A percentile compares a stretch with the other conserved stretches of the same genome.
Evolutionary conservation across 2,797 vertebrate species (phyloP).

Genomic region (Acridotheres tristis): DNA sequence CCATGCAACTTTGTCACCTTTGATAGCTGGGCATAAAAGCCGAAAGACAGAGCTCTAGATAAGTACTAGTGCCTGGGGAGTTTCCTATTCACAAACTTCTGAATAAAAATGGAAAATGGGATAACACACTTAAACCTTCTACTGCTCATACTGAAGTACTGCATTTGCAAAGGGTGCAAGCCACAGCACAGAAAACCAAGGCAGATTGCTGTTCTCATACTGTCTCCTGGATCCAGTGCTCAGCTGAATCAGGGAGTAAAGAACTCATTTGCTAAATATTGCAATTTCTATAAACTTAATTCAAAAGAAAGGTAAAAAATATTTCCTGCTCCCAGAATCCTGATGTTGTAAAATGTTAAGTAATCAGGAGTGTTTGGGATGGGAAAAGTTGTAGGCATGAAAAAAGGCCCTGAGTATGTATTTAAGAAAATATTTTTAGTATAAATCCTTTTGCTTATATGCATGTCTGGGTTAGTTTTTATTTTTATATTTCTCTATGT

Average conservation of each 20-base stretch:
- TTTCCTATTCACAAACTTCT: background rate
- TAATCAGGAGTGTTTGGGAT: background rate
- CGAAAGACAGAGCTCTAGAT: background rate
- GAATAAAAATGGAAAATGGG: background rate
- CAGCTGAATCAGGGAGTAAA: background rate
- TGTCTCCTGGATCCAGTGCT: background rate
- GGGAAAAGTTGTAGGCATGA: background rate
- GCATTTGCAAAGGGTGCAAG: background rate
- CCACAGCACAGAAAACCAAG: background rate
- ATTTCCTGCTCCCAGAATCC: background rate
- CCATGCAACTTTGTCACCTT: background rate
- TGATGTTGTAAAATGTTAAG: conserved; percentile 6
- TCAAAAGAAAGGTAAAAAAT: background rate
- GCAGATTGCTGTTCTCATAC: background rate
- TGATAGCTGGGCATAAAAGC: background rate
- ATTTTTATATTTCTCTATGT: background rate
- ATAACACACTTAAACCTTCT: background rate
- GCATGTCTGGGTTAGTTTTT: background rate
- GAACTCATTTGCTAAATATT: background rate
- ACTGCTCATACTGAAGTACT: background rate
- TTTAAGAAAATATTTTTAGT: background rate
- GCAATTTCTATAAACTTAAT: background rate
- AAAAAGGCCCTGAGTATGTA: background rate
- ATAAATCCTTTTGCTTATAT: background rate
- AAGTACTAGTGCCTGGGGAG: background rate